Conservation (phyloP, 2,797 vertebrate species). For the Prionace glauca region DNA sequence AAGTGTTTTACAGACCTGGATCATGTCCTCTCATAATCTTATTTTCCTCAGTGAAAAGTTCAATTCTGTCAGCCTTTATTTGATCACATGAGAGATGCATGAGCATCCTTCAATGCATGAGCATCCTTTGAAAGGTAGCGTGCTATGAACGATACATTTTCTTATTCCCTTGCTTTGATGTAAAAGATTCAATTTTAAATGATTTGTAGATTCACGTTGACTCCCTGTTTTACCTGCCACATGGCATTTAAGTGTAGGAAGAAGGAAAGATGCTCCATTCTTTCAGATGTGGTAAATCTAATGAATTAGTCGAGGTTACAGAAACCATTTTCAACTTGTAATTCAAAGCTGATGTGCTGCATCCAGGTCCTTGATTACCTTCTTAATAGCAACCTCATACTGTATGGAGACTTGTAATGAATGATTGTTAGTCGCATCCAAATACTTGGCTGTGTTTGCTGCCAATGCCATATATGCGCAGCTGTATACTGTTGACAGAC, state of each 20-base stretch:
- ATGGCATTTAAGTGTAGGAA: not conserved
- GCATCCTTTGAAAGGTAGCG: not conserved
- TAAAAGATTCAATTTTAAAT: not conserved
- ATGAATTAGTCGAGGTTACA: not conserved
- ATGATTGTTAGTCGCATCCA: not conserved
- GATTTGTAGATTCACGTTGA: not conserved
- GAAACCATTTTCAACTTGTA: not conserved
- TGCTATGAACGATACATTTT: not conserved
- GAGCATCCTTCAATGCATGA: not conserved
- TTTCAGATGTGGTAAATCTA: not conserved
- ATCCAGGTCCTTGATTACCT: not conserved
- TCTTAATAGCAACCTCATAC: not conserved
- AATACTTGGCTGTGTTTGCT: not conserved
- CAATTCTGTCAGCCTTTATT: not conserved
- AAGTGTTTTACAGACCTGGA: not conserved
- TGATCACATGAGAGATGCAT: not conserved
- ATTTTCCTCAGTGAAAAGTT: constrained; percentile 10
- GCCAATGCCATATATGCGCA: no score
- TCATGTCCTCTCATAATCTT: not conserved
- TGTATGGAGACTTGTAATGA: not conserved
- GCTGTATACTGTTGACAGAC: no score
- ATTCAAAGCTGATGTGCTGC: not conserved
- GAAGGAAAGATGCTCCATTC: not conserved
- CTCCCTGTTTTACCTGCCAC: not conserved
- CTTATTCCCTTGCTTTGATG: not conserved